phyloP scores from a whole-genome alignment of 2,888 invertebrate species.

The Caenorhabditis macrosperma region DNA sequence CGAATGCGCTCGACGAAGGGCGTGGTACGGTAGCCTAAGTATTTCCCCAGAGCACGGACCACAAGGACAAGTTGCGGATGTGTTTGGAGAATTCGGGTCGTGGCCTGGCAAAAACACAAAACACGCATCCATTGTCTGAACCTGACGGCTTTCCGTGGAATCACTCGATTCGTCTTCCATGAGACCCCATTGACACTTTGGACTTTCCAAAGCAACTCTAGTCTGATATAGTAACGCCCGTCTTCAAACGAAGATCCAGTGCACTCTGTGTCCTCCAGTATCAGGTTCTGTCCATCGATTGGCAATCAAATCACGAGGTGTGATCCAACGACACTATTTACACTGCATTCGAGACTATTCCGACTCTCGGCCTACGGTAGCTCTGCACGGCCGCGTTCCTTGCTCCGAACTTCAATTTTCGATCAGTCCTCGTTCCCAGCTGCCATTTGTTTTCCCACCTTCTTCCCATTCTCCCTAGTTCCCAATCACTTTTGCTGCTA shows the following conservation, averaged over 20 bases:
- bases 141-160: no score
- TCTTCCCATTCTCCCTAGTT: neutral
- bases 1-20: neutral
- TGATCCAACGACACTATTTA: neutral
- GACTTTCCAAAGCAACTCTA: no score
- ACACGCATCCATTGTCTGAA: no score
- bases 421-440: neutral
- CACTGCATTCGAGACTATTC: neutral
- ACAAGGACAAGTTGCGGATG: neutral
- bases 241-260: neutral
- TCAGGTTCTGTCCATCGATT: neutral
- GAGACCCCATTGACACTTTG: no score
- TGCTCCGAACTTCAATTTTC: neutral
- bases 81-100: neutral
- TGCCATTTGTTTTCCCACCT: neutral
- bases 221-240: no score
- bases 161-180: no score
- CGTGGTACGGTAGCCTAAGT: constrained; percentile 6
- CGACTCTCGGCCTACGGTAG: neutral
- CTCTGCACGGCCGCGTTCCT: no score
- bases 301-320: neutral
- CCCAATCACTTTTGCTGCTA: neutral
- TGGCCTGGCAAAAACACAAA: neutral
- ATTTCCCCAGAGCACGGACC: neutral
- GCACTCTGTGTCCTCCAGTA: neutral